Evolutionary conservation across 23 tunicate genomes (phyloP).

Genomic region (Trididemnum nubilum): DNA sequence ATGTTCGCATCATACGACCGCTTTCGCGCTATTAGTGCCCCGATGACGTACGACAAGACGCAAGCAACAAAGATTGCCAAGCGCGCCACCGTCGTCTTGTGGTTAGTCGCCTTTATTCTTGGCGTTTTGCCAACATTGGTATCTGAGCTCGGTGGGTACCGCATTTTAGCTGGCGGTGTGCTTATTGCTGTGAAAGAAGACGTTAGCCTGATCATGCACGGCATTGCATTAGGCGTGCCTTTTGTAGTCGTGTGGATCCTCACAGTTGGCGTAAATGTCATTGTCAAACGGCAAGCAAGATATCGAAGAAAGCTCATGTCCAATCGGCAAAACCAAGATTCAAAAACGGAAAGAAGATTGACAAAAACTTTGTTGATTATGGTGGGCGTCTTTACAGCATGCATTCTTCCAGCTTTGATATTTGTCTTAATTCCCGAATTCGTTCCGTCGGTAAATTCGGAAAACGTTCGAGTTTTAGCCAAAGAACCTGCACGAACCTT

Average conservation of each 20-base stretch:
- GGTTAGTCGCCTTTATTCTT: slow-evolving; percentile 26
- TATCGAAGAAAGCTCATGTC: neutral
- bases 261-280: neutral
- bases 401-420: slow-evolving; percentile 37
- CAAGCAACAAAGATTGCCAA: slow-evolving; percentile 36
- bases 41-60: slow-evolving; percentile 34
- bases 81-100: neutral
- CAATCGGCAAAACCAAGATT: neutral
- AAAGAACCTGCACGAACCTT: slow-evolving; percentile 8
- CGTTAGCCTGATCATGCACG: neutral
- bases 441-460: neutral
- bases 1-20: slow-evolving; percentile 47
- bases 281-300: slow-evolving; percentile 42
- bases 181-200: slow-evolving; percentile 19
- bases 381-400: slow-evolving; percentile 47
- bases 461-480: neutral
- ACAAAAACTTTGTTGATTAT: slow-evolving; percentile 43
- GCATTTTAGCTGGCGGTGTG: slow-evolving; percentile 11
- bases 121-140: slow-evolving; percentile 27
- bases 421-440: neutral
- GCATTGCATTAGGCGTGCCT: slow-evolving; percentile 40
- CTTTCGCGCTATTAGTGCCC: slow-evolving; percentile 37
- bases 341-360: slow-evolving; percentile 23
- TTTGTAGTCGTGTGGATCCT: slow-evolving; percentile 29
- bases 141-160: neutral